These are phyloP conservation scores for Argya squamiceps DNA, from an alignment of 2,797 vertebrate genomes.

Conservation along the genomic window DNA sequence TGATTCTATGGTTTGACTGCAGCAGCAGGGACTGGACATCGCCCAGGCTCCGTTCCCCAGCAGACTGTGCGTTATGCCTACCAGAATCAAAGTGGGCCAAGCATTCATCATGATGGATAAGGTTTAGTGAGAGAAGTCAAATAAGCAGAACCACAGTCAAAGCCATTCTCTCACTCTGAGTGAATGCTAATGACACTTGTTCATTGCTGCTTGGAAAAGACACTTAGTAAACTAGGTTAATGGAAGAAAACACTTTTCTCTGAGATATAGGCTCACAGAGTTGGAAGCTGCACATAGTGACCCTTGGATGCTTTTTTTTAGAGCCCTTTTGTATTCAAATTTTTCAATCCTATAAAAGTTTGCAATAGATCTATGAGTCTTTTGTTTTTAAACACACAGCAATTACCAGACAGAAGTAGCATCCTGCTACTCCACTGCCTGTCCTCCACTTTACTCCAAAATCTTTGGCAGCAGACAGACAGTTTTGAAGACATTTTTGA, in stretches of 20 bases:
- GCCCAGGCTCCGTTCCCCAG: not conserved
- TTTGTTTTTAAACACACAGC: not conserved
- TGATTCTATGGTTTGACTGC: not conserved
- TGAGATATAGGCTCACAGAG: not conserved
- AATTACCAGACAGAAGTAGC: not conserved
- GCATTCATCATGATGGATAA: conserved; percentile 33
- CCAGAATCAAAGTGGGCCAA: conserved; percentile 25
- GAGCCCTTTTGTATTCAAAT: not conserved
- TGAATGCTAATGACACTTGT: conserved; percentile 46
- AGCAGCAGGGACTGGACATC: not conserved
- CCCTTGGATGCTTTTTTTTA: not conserved
- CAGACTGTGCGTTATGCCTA: not conserved
- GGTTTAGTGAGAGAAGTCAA: conserved; percentile 51
- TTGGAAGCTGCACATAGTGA: not conserved
- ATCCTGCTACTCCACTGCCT: not conserved
- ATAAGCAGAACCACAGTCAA: conserved; percentile 38
- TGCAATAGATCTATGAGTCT: not conserved
- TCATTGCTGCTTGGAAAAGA: not conserved
- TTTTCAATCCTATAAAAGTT: not conserved
- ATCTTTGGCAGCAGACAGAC: not conserved
- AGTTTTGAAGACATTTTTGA: not conserved
- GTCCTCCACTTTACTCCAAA: not conserved
- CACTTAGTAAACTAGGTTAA: conserved; percentile 30
- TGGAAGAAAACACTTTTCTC: conserved; percentile 5
- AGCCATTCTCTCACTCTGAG: conserved; percentile 2